Conservation (phyloP, 2,888 invertebrate species). For the Habrosyne pyritoides region DNA sequence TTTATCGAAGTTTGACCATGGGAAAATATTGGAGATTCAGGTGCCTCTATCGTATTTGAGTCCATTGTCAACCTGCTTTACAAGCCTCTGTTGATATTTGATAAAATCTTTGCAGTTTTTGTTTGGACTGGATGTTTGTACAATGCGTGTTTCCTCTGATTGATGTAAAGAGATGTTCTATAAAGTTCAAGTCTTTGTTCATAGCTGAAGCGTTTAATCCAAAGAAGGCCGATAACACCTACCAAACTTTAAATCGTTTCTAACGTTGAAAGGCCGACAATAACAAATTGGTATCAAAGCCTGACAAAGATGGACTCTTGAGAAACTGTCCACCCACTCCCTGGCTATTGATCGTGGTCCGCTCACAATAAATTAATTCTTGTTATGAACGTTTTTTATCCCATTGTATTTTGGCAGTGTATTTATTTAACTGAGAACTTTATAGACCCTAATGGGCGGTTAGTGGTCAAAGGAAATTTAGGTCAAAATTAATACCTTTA, state of each 20-base stretch:
- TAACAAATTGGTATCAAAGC: slow-evolving; percentile 82
- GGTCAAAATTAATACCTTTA: slow-evolving; percentile 36
- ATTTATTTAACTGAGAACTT: slow-evolving; percentile 71
- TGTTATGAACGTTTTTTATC: slow-evolving; percentile 80
- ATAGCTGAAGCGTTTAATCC: slow-evolving; percentile 45
- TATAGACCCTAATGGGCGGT: slow-evolving; percentile 72
- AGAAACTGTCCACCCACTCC: slow-evolving; percentile 83
- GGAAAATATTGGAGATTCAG: slow-evolving; percentile 80
- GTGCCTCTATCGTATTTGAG: slow-evolving; percentile 69
- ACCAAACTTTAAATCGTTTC: slow-evolving; percentile 77
- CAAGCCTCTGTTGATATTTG: slow-evolving; percentile 47
- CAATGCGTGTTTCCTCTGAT: slow-evolving; percentile 5
- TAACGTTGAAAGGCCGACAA: slow-evolving; percentile 78
- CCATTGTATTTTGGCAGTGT: slow-evolving; percentile 68
- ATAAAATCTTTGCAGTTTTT: slow-evolving; percentile 62
- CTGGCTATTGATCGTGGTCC: slow-evolving; percentile 76
- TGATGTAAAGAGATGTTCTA: slow-evolving; percentile 12
- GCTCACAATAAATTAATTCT: slow-evolving; percentile 80
- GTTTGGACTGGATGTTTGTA: slow-evolving; percentile 39
- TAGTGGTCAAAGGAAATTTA: slow-evolving; percentile 74
- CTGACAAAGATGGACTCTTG: slow-evolving; percentile 83
- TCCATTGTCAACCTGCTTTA: slow-evolving; percentile 73
- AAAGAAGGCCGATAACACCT: slow-evolving; percentile 63
- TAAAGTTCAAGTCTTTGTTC: slow-evolving; percentile 19
- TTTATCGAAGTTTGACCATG: slow-evolving; percentile 81